Evolutionary conservation across 2,888 invertebrate genomes (phyloP), one percentile per base, ranked within the genome.

Genomic region (Platerodrilus igneus): DNA sequence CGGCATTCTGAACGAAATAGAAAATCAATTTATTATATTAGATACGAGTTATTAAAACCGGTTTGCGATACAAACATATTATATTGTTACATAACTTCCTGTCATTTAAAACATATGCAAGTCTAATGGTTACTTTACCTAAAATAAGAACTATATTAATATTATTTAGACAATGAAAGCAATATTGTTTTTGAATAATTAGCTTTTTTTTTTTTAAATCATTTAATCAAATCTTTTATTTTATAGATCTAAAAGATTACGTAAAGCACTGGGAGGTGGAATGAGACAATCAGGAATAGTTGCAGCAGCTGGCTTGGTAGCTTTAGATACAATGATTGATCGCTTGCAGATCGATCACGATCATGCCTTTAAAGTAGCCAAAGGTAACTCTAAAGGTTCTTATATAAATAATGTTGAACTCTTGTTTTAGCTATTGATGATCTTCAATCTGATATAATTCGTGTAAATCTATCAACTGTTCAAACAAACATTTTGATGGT

Each of bases 281-380:
- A 89, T 93, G 92, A 75, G 96, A 37, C 96, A 97, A 70, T 80
- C 77, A 22, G 97, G 97, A 3, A 74, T 95, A 28, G 60, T 97
- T 33, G 95, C 94, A 0, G 94, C 94, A 0, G 88, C 93, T 1
- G 93, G 91, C 0, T 58, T 90, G 3, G 83, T 88, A 15, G 87
- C 90, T 0, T 63, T 97, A n/a, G 83, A 90, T 39, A 81, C 85
- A 45, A 80, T 84, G 55, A 74, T 83, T 4, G 82, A 85, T 0
- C 69, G 78, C 23, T 72, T 96, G 17, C 65, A 64, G 2, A 71
- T 78, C 1, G 95, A 95, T 68, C 93, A 96, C 64, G 69, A 72
- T 34, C 77, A 80, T 29, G 80, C 85, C 0, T 67, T 69, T 30
- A 64, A 69, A 35, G 76, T 94, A 34, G 88, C 83, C 2, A 67